These are phyloP conservation scores for Cephalopholis sonnerati DNA, from an alignment of 2,113 vertebrate genomes.

Conservation along the genomic window DNA sequence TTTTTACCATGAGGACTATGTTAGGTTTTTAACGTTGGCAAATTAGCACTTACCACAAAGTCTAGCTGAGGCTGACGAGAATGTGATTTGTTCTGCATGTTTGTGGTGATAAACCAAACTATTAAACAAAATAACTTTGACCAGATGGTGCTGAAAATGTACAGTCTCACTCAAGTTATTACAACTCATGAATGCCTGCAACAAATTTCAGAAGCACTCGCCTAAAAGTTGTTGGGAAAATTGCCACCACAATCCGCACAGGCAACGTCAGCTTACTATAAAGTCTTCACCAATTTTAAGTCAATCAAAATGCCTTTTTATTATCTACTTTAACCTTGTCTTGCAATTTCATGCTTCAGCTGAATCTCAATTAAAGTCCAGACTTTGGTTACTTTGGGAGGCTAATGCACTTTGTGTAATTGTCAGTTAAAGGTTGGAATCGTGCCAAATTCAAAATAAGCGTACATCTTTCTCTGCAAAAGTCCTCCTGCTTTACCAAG, in stretches of 20 bases:
- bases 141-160: neutral
- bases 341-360: slow-evolving; percentile 64
- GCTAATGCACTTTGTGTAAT: slow-evolving; percentile 43
- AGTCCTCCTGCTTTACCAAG: slow-evolving; percentile 10
- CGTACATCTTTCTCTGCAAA: slow-evolving; percentile 1
- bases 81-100: neutral
- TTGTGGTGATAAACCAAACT: neutral
- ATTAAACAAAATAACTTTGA: neutral
- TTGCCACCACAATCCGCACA: neutral
- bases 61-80: neutral
- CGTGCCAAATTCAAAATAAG: slow-evolving; percentile 35
- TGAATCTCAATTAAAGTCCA: slow-evolving; percentile 61
- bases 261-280: neutral
- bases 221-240: neutral
- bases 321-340: slow-evolving; percentile 52
- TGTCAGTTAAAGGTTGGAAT: slow-evolving; percentile 34
- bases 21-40: neutral
- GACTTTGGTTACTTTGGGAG: slow-evolving; percentile 24
- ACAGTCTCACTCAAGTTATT: neutral
- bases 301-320: slow-evolving; percentile 39
- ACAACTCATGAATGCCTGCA: neutral
- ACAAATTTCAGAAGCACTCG: neutral
- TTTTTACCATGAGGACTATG: neutral
- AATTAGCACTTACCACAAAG: neutral
- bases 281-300: slow-evolving; percentile 37